These are phyloP conservation scores for Chrysolina americana DNA, from an alignment of 2,888 invertebrate genomes.

Conservation along the genomic window DNA sequence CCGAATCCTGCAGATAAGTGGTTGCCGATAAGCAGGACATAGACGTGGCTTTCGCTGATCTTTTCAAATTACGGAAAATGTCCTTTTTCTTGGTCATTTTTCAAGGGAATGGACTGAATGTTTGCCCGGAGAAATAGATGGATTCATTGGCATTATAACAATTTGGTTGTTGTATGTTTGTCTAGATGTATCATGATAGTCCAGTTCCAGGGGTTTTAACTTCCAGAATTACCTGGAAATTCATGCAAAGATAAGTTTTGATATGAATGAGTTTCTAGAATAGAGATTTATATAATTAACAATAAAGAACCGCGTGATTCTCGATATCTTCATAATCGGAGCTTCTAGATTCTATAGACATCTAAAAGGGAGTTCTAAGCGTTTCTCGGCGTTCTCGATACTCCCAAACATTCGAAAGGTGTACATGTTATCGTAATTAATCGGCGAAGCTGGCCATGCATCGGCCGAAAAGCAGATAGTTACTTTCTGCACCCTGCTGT, in stretches of 20 bases:
- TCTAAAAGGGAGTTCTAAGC: too few species aligned
- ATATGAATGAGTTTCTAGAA: neutral
- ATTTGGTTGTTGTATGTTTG: neutral
- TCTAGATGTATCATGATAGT: neutral
- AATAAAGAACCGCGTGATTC: too few species aligned
- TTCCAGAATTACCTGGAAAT: neutral
- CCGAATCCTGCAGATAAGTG: constrained; percentile 50
- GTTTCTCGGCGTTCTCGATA: too few species aligned
- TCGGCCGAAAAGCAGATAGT: too few species aligned
- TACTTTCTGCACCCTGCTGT: too few species aligned
- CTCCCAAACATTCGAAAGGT: too few species aligned
- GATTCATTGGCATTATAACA: neutral
- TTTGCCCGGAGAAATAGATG: constrained; percentile 22
- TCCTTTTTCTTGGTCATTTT: constrained; percentile 44
- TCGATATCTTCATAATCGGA: too few species aligned
- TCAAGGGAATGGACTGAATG: constrained; percentile 28
- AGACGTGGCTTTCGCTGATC: constrained; percentile 43
- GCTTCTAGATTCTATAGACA: too few species aligned
- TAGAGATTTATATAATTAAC: too few species aligned
- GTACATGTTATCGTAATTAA: too few species aligned
- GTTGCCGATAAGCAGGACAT: constrained; percentile 48
- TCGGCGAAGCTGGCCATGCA: too few species aligned
- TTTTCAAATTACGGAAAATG: constrained; percentile 47
- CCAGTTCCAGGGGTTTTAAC: neutral
- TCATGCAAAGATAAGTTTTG: neutral